Evolutionary conservation across 2,113 vertebrate genomes (phyloP).

Genomic region (Empidonax alnorum): DNA sequence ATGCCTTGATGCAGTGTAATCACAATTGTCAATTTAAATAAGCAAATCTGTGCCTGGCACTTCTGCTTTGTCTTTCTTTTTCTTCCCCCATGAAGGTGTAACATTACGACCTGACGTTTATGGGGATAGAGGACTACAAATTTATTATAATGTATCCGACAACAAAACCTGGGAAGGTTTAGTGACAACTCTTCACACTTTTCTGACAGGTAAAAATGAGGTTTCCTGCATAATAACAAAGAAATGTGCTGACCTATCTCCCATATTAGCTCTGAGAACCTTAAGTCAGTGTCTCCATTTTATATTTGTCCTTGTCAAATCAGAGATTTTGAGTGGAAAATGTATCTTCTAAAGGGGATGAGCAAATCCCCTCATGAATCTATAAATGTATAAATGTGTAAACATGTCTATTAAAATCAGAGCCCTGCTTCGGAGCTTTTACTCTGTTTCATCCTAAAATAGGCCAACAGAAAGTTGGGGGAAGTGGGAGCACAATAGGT

Average conservation of each 20-base stretch:
- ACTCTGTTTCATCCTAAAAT: background rate
- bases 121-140: slow-evolving; percentile 77
- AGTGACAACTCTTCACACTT: slow-evolving; percentile 72
- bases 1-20: background rate
- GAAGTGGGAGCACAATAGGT: background rate
- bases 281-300: background rate
- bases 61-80: background rate
- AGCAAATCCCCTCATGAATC: background rate
- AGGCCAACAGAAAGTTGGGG: background rate
- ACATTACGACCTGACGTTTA: slow-evolving; percentile 85
- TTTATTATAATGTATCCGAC: slow-evolving; percentile 82
- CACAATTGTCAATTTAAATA: background rate
- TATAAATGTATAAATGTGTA: background rate
- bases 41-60: background rate
- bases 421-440: background rate
- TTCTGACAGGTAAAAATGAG: slow-evolving; percentile 79
- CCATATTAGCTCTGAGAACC: background rate
- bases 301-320: background rate
- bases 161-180: slow-evolving; percentile 77
- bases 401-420: background rate
- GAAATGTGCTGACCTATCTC: background rate
- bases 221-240: background rate
- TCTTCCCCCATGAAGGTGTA: slow-evolving; percentile 70
- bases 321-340: background rate
- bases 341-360: background rate